Evolutionary conservation across 2,888 invertebrate species (phyloP).

Genomic region (Hirtodrosophila trivittata): DNA sequence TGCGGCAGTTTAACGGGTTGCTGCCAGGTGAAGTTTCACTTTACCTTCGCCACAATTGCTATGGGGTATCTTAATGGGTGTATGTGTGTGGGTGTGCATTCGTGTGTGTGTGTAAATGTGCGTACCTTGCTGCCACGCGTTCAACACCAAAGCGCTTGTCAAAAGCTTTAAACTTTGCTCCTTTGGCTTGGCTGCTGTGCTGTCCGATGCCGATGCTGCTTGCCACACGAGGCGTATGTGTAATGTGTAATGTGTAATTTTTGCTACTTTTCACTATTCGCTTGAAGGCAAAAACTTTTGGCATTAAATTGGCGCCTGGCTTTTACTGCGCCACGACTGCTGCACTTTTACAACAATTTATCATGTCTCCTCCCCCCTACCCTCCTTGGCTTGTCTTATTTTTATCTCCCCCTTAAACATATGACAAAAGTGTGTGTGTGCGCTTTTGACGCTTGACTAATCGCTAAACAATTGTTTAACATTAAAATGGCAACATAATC

Average conservation of each 20-base stretch:
- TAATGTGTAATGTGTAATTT: slow-evolving; percentile 49
- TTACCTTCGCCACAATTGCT: slow-evolving; percentile 13
- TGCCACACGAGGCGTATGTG: slow-evolving; percentile 48
- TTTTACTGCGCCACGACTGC: slow-evolving; percentile 2
- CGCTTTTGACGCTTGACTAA: slow-evolving; percentile 69
- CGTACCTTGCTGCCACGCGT: slow-evolving; percentile 57
- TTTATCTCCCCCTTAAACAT: too few species aligned
- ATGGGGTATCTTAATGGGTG: slow-evolving; percentile 2
- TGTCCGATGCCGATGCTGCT: slow-evolving; percentile 1
- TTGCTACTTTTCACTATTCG: slow-evolving; percentile 33
- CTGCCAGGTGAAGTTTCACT: slow-evolving; percentile 39
- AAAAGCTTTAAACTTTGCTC: slow-evolving; percentile 59
- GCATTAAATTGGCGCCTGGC: slow-evolving; percentile 71
- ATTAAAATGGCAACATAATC: slow-evolving; percentile 75
- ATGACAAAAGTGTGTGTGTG: slow-evolving; percentile 17
- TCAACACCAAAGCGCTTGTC: slow-evolving; percentile 59
- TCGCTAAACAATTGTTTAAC: slow-evolving; percentile 79
- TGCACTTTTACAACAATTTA: slow-evolving; percentile 71
- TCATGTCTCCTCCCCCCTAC: slow-evolving; percentile 38
- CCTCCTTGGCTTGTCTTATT: background rate
- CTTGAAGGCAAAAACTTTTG: slow-evolving; percentile 70
- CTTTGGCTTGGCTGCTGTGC: slow-evolving; percentile 11
- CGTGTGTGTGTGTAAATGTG: slow-evolving; percentile 54
- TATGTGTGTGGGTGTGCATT: slow-evolving; percentile 11
- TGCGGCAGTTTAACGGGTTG: slow-evolving; percentile 70